These are phyloP conservation scores for Drosophila busckii DNA, from an alignment of 1,140 invertebrate species.

Conservation along the genomic window DNA sequence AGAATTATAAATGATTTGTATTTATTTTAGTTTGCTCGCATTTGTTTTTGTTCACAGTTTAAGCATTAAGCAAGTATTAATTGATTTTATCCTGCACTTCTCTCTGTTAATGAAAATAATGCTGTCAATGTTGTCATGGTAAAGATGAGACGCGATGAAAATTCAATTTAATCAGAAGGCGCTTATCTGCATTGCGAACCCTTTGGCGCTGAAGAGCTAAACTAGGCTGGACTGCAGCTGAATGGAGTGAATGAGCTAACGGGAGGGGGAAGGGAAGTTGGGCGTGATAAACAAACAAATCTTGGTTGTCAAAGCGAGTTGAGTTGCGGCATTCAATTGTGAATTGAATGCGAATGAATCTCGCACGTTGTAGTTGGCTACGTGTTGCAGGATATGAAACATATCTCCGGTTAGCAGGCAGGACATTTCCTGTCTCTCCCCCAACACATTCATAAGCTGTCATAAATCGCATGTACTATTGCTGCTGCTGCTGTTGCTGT, in stretches of 20 bases:
- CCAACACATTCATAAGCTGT: conserved; percentile 52
- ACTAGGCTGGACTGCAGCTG: background rate
- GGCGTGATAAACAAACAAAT: conserved; percentile 50
- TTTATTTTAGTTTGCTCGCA: too few species aligned
- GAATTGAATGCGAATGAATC: conserved; percentile 36
- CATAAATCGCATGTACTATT: conserved; percentile 63
- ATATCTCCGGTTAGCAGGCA: conserved; percentile 78
- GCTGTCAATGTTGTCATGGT: too few species aligned
- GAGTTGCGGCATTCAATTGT: conserved; percentile 47
- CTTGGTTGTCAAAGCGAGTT: conserved; percentile 56
- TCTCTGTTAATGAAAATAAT: too few species aligned
- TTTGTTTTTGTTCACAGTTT: too few species aligned
- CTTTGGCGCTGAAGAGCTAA: conserved; percentile 32
- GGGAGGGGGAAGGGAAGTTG: background rate
- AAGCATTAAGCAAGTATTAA: too few species aligned
- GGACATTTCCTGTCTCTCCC: conserved; percentile 68
- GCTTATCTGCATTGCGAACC: conserved; percentile 31
- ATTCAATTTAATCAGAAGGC: conserved; percentile 38
- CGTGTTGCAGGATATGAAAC: conserved; percentile 75
- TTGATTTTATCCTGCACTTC: too few species aligned
- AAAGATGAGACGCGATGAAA: conserved; percentile 34
- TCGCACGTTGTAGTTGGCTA: conserved; percentile 32
- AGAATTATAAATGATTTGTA: too few species aligned
- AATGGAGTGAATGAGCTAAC: background rate
- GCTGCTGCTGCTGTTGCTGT: conserved; percentile 17